Evolutionary conservation across 1,140 invertebrate species (phyloP).

Genomic region (Drosophila trapezifrons): DNA sequence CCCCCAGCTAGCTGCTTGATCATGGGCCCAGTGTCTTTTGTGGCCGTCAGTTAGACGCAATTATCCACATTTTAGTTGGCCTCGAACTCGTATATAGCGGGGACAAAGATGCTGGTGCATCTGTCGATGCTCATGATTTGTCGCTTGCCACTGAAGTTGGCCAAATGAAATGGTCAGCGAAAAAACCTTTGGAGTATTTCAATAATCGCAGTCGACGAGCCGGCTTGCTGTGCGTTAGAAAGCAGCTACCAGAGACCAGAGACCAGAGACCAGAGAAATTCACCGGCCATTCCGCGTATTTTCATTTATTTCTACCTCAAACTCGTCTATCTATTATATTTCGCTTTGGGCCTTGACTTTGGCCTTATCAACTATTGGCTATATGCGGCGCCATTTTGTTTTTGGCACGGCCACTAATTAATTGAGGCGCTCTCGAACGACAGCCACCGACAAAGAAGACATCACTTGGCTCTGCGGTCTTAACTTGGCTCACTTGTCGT

Average conservation of each 20-base stretch:
- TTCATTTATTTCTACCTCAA: constrained; percentile 39
- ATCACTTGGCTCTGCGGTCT: constrained; percentile 22
- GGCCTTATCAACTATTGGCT: constrained; percentile 63
- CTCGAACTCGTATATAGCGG: constrained; percentile 25
- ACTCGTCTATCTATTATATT: constrained; percentile 31
- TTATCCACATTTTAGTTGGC: constrained; percentile 69
- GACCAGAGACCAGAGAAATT: constrained; percentile 59
- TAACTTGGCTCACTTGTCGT: background rate
- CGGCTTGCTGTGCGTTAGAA: constrained; percentile 63
- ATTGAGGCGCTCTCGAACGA: constrained; percentile 52
- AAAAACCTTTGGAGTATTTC: constrained; percentile 77
- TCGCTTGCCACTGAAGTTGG: constrained; percentile 27
- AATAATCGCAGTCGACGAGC: constrained; percentile 60
- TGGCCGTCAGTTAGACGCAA: constrained; percentile 64
- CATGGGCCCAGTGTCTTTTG: constrained; percentile 15
- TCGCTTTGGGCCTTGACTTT: constrained; percentile 36
- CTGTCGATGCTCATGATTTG: constrained; percentile 68
- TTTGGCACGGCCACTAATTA: constrained; percentile 67
- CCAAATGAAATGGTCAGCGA: constrained; percentile 51
- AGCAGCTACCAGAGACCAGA: constrained; percentile 44
- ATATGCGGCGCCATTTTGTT: constrained; percentile 55
- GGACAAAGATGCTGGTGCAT: constrained; percentile 48
- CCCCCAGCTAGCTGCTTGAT: background rate
- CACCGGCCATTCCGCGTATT: constrained; percentile 30
- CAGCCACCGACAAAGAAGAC: constrained; percentile 54